Base-by-base conservation (phyloP, 1,140 invertebrate species). In the Meloidogyne exigua region DNA sequence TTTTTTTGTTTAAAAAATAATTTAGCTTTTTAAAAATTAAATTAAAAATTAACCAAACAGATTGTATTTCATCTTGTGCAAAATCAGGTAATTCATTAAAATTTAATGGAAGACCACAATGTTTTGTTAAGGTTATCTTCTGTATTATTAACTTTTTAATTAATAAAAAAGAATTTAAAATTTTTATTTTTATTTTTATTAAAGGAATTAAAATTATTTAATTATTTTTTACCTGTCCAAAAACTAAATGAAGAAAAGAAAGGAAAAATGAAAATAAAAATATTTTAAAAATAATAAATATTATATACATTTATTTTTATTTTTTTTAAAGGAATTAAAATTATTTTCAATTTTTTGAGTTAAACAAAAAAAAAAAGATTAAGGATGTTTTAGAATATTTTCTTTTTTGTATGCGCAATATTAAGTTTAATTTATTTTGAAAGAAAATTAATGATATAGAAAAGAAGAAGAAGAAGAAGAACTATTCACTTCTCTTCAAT, bases 51-150 rank as follows among this genome's bases (percentile, higher is more conserved):
- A 49, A 83, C 82, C 82, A 83, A 72, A 83, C 82, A 62, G 83
- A 69, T 26, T 81, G 62, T 36, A 83, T 68, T 64, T 83, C 82
- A 67, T 83, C 82, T 75, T 83, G 82, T 21, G 82, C 82, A 78
- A 83, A 83, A 68, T 81, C 81, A n/a, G 82, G 82, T 65, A 83
- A 62, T 28, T 68, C 63, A 68, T 75, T 32, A 62, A 85, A 68
- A 64, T 83, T 81, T 15, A 36, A 57, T 23, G 82, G 82, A n/a
- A 85, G 75, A 18, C 76, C 82, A 71, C 82, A 83, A 64, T 84
- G 62, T 70, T 44, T 69, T 57, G 49, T 57, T 57, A 57, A n/a
- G 49, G 2, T 57, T 9, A 57, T 57, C 18, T 57, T 57, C 49
- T 57, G 49, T 57, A 57, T 57, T 57, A 57, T n/a, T n/a, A 57